Base-by-base conservation (phyloP, 2,797 vertebrate species). In the Diplodus sargus region DNA sequence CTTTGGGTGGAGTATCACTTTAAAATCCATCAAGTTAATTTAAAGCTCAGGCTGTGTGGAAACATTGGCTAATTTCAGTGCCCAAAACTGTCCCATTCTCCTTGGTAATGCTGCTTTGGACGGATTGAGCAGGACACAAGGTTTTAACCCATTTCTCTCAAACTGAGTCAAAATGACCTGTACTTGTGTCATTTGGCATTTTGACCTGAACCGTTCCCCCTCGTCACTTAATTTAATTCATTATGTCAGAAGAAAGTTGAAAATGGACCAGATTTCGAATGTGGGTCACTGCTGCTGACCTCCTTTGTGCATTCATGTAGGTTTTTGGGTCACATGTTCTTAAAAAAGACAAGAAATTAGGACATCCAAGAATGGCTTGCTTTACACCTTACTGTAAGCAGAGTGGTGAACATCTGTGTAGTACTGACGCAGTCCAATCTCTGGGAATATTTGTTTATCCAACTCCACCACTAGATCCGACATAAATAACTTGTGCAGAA, bases 21-120 rank as follows among this genome's bases (percentile, higher is more conserved):
- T 70, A 74, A 88, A 79, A 85, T 83, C 69, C 83, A 85, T 84
- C 42, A 65, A 79, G 74, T 85, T 87, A 72, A 89, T 84, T 87
- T 72, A 73, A 74, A 54, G 66, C 74, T 65, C 70, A 79, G 57
- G 23, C 58, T 63, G 78, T 59, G 76, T 88, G 90, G 89, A 90
- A 92, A 90, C 78, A 70, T 18, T 81, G 81, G 70, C 81, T 84
- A 67, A 89, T 78, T 73, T 75, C 43, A 70, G 56, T 52, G 57
- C 66, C 61, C 20, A 51, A 65, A 75, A 66, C 67, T 60, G 62
- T 65, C 51, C 47, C 14, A 1, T 45, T 49, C 68, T 85, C 16
- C 12, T 62, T 43, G 20, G 53, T 66, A 64, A 62, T n/a, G 63
- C 25, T 10, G 67, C 76, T 79, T 74, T 74, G 61, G 43, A 69